phyloP scores from a whole-genome alignment of 2,113 vertebrate species.

The Bubo blakistoni region DNA sequence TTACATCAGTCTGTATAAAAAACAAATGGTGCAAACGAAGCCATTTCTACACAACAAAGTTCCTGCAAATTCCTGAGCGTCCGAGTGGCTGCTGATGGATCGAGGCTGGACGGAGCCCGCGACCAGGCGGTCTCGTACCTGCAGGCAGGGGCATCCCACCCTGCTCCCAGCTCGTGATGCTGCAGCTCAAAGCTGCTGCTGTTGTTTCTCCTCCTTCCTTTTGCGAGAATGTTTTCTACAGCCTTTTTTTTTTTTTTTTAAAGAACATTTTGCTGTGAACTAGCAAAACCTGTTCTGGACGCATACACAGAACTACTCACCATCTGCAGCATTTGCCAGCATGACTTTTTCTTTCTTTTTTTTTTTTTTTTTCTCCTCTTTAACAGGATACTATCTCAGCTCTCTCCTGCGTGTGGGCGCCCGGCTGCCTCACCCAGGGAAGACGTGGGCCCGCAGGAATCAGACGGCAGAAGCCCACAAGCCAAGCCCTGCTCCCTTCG shows the following conservation, averaged over 20 bases:
- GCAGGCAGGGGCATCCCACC: not conserved
- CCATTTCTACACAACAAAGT: not conserved
- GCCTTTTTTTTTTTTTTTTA: not conserved
- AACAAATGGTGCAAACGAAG: not conserved
- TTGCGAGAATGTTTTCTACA: not conserved
- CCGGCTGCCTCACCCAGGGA: not conserved
- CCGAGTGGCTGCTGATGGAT: not conserved
- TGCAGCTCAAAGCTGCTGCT: not conserved
- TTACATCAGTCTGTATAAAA: not conserved
- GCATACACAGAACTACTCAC: not conserved
- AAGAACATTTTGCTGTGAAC: not conserved
- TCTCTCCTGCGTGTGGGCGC: not conserved
- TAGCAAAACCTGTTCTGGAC: slow-evolving; percentile 39
- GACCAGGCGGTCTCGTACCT: not conserved
- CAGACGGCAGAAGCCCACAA: not conserved
- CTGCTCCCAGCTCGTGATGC: not conserved
- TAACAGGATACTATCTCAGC: not conserved
- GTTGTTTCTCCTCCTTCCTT: not conserved
- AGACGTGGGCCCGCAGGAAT: not conserved
- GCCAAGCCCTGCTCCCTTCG: not conserved
- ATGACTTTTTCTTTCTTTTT: not conserved
- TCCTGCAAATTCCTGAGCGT: not conserved
- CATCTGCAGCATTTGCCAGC: not conserved
- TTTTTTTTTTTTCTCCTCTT: not conserved
- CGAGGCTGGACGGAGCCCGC: not conserved